phyloP scores from a whole-genome alignment of 2,888 invertebrate species.

The Pseudococcus viburni region DNA sequence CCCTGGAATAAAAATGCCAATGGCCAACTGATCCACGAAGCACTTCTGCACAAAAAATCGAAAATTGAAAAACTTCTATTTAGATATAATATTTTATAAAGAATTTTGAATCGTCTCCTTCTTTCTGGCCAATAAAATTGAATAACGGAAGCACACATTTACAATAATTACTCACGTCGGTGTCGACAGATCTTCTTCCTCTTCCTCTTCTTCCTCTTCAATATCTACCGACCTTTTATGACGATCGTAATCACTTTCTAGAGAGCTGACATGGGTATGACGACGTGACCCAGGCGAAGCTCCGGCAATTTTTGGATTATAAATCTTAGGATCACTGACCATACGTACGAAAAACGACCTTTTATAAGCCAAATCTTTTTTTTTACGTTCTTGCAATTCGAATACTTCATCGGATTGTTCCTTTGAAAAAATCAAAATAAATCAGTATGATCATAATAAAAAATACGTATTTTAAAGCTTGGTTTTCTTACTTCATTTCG shows the following conservation, averaged over 20 bases:
- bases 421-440: slow-evolving; percentile 69
- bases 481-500: slow-evolving; percentile 54
- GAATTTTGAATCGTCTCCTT: too few relatives aligned
- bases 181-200: slow-evolving; percentile 70
- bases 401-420: slow-evolving; percentile 81
- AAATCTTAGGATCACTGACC: slow-evolving; percentile 97
- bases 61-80: too few relatives aligned
- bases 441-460: too few relatives aligned
- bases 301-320: slow-evolving; percentile 91
- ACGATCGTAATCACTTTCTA: slow-evolving; percentile 68
- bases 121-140: too few relatives aligned
- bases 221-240: slow-evolving; percentile 69
- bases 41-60: slow-evolving; percentile 72
- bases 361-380: slow-evolving; percentile 88
- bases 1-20: slow-evolving; percentile 89
- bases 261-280: slow-evolving; percentile 72
- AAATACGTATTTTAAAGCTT: neutral
- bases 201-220: slow-evolving; percentile 68
- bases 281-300: slow-evolving; percentile 78
- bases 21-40: slow-evolving; percentile 95
- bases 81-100: too few relatives aligned
- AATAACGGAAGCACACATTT: too few relatives aligned
- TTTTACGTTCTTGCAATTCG: slow-evolving; percentile 81
- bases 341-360: slow-evolving; percentile 97
- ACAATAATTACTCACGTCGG: slow-evolving; percentile 71